Base-by-base conservation (phyloP, 2,113 vertebrate genomes). In the Rhagologus leucostigma region DNA sequence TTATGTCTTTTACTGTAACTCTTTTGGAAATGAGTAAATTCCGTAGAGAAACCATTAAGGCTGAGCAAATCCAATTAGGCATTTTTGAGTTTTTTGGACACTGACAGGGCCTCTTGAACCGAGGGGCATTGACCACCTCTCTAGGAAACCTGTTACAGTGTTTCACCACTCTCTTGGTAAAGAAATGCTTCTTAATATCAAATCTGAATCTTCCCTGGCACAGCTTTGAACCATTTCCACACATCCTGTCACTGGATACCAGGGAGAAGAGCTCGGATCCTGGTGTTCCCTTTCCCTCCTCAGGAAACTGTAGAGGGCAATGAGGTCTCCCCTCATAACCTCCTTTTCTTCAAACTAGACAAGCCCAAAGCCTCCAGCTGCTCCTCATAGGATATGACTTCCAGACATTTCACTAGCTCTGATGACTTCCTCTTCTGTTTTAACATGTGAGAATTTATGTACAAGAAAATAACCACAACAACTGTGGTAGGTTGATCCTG, bases 171-270 rank as follows among this genome's bases (percentile, higher is more conserved):
- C 16, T 84, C 27, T 59, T 1, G 1, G 15, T 81, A 69, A 69
- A 52, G 35, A 69, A 84, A 33, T 33, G 10, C 5, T 64, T 80
- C 26, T 23, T 60, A 20, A 50, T 12, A 2, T 59, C 17, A 5
- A 21, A 29, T 55, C 35, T 52, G 21, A 60, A 42, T 16, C 17
- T 73, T 23, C 10, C 8, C 6, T 17, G 12, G 6, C 2, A 2
- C 23, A 42, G 33, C 9, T 59, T 69, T 77, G 49, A 60, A 56
- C 6, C 10, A 10, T 84, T 84, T 35, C 22, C 17, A 23, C 0
- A 1, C 0, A 2, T 30, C n/a, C 24, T 60, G 4, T 55, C 17
- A 10, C 35, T 46, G 63, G n/a, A 55, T 37, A 4, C 4, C 18
- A 14, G 7, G 4, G 15, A 74, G 35, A 39, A 78, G 27, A 65